Percentiles rank a stretch among this genome's conserved stretches.
Evolutionary conservation across 2,113 vertebrate genomes (phyloP).

Genomic region (Phrynosoma platyrhinos): DNA sequence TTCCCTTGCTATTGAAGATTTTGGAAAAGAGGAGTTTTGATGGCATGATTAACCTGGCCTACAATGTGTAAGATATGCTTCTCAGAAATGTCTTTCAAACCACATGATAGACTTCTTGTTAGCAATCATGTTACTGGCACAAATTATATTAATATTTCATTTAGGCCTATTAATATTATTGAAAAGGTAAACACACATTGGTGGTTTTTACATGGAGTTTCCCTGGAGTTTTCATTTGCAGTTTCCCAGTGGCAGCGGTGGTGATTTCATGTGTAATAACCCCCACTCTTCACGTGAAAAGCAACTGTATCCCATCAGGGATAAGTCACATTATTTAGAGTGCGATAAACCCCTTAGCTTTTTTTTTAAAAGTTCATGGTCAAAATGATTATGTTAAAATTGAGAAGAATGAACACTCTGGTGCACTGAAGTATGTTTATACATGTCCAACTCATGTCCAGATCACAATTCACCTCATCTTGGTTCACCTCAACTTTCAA

Average conservation of each 20-base stretch:
- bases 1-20: background rate
- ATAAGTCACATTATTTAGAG: no score
- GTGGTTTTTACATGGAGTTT: background rate
- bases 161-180: background rate
- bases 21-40: background rate
- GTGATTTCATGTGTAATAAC: no score
- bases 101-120: background rate
- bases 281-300: no score
- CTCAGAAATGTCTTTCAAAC: background rate
- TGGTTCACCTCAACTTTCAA: background rate
- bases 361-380: background rate
- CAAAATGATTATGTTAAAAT: background rate
- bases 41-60: background rate
- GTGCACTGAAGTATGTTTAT: background rate
- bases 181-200: background rate
- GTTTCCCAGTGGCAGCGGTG: no score
- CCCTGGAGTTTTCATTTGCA: background rate
- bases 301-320: no score
- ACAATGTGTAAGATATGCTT: background rate
- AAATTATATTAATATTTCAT: background rate
- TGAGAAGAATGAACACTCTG: background rate
- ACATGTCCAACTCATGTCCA: background rate
- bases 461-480: background rate
- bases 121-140: background rate
- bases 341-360: no score